phyloP scores from a whole-genome alignment of 2,888 invertebrate genomes.

The Rhorus exstirpatorius region DNA sequence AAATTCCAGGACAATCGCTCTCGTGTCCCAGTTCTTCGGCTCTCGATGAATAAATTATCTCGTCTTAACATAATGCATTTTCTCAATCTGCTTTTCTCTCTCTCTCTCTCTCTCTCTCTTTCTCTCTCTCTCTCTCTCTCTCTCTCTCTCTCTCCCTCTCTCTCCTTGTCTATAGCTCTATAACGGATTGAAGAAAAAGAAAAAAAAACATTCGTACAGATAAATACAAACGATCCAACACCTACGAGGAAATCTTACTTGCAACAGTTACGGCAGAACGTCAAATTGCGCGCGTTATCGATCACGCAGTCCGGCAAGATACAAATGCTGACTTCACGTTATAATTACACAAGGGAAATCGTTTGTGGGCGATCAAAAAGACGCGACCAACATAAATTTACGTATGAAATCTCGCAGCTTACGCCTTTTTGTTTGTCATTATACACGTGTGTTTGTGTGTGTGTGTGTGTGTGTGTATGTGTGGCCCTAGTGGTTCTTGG shows the following conservation, averaged over 20 bases:
- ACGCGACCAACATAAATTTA: no score
- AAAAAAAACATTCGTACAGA: slow-evolving; percentile 20
- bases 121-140: not conserved
- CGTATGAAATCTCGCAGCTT: no score
- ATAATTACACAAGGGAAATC: slow-evolving; percentile 57
- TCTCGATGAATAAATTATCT: slow-evolving; percentile 25
- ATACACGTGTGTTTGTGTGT: no score
- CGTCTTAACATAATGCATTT: slow-evolving; percentile 25
- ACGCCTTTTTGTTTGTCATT: not conserved
- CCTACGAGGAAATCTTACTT: slow-evolving; percentile 63
- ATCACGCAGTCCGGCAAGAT: slow-evolving; percentile 46
- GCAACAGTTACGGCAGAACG: slow-evolving; percentile 35
- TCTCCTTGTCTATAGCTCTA: no score
- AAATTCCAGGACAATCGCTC: slow-evolving; percentile 17
- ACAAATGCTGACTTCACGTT: slow-evolving; percentile 58
- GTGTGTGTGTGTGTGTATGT: no score
- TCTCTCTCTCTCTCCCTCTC: not conserved
- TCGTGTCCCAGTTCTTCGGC: not conserved
- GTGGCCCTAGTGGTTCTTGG: not conserved
- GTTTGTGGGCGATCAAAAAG: not conserved
- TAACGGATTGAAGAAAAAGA: not conserved
- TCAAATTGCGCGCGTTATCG: slow-evolving; percentile 39
- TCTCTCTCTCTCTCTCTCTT: not conserved
- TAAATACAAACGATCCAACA: slow-evolving; percentile 19
- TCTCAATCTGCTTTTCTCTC: slow-evolving; percentile 34